phyloP scores from a whole-genome alignment of 2,113 vertebrate genomes.

The Pomatostomus ruficeps region DNA sequence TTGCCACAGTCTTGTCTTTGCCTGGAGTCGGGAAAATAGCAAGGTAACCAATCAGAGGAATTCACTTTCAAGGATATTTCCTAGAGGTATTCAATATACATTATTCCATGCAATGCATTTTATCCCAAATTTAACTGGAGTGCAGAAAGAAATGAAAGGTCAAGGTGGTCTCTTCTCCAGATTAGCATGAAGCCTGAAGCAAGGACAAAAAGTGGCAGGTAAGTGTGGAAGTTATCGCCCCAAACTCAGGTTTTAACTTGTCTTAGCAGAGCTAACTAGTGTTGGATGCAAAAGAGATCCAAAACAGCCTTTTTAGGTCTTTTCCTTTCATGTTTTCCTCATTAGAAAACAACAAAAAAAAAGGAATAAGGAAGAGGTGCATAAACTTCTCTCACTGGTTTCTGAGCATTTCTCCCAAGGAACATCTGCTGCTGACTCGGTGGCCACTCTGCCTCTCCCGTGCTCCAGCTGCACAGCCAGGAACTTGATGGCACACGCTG shows the following conservation, averaged over 20 bases:
- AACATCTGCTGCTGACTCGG: background rate
- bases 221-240: background rate
- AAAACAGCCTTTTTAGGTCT: background rate
- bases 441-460: rapidly evolving
- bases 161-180: background rate
- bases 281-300: background rate
- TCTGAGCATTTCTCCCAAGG: background rate
- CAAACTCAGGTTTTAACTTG: background rate
- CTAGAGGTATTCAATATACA: background rate
- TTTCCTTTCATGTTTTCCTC: background rate
- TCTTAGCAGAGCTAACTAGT: background rate
- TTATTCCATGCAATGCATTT: background rate
- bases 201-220: background rate
- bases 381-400: background rate
- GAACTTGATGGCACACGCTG: background rate
- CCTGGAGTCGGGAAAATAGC: background rate
- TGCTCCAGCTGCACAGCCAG: background rate
- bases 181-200: background rate
- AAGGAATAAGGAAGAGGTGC: background rate
- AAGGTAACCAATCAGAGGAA: background rate
- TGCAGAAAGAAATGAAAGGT: background rate
- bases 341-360: too few species aligned
- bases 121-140: background rate
- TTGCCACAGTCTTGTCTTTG: background rate
- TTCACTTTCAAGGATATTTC: background rate